phyloP scores from a whole-genome alignment of 2,797 vertebrate species.

The Coreius guichenoti region DNA sequence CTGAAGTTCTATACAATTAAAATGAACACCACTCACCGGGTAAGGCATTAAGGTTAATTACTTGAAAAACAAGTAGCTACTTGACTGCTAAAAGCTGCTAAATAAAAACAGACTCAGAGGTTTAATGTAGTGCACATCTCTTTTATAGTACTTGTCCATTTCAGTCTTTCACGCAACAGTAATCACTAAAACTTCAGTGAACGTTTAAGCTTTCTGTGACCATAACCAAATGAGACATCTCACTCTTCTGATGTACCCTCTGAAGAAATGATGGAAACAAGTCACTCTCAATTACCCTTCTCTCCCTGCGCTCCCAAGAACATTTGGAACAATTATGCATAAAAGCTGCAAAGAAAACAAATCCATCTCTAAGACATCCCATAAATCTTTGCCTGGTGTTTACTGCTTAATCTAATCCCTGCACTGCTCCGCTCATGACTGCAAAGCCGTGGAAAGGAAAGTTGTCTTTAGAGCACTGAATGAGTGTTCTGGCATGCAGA shows the following conservation, averaged over 20 bases:
- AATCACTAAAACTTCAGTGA: constrained; percentile 17
- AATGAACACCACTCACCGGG: constrained; percentile 57
- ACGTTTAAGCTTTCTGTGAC: constrained; percentile 19
- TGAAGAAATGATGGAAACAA: constrained; percentile 32
- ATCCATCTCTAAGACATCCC: constrained; percentile 39
- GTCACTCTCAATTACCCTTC: constrained; percentile 45
- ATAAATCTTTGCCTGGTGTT: constrained; percentile 42
- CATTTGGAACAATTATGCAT: constrained; percentile 43
- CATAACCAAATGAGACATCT: constrained; percentile 36
- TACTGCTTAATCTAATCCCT: constrained; percentile 41
- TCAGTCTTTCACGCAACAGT: constrained; percentile 26
- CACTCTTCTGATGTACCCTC: constrained; percentile 18
- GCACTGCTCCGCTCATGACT: constrained; percentile 18
- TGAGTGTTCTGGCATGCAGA: constrained; percentile 3
- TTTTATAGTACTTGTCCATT: constrained; percentile 29
- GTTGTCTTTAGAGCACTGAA: constrained; percentile 40
- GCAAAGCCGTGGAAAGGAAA: constrained; percentile 19
- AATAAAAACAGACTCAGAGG: neutral
- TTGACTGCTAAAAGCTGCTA: neutral
- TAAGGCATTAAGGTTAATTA: constrained; percentile 57
- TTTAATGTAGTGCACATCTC: constrained; percentile 16
- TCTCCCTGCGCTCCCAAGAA: constrained; percentile 2
- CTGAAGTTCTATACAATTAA: constrained; percentile 67
- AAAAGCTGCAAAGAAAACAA: constrained; percentile 35
- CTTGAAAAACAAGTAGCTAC: constrained; percentile 4